Base-by-base conservation (phyloP, 2,888 invertebrate genomes). In the Scaptomyza parva region DNA sequence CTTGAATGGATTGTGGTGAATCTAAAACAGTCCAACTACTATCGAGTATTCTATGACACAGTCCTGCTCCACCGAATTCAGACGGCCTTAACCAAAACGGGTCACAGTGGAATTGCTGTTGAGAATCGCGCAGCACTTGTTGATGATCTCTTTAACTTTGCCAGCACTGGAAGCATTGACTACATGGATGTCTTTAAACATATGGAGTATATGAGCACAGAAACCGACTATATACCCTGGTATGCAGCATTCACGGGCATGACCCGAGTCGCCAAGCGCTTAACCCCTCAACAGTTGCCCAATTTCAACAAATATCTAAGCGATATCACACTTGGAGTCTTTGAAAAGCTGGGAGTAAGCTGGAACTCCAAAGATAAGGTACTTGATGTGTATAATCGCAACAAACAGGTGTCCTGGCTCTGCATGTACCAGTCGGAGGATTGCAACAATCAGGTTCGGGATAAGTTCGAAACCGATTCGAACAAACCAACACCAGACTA, bases 161-260 rank as follows among this genome's bases (percentile, higher is more conserved):
- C 95, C 4, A 92, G 93, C 54, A 93, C 93, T 48, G 93, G 93
- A 9, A 88, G 17, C 28, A 26, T 47, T 30, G 48, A 77, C 24
- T 74, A 67, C 30, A 53, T 12, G 0, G 57, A 75, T 0, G 75
- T 78, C 0, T 93, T 97, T 33, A 92, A 93, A 33, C 92, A 96
- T 33, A 92, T 95, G 0, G 92, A 93, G 1, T 97, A 96, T 92
- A 92, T 97, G 64, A 90, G 91, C 37, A 90, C 92, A 6, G 96
- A 96, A 89, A 92, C 90, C 0, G 93, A 94, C 2, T 96, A 96
- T 83, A 92, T 95, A 14, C 96, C 97, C 0, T 97, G 97, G 97
- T 92, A 93, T n/a, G 93, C 95, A 0, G 95, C 95, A 1, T 92
- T 93, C 44, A 57, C 62, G 0, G 77, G 78, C 1, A 28, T 88